phyloP scores from a whole-genome alignment of 2,113 vertebrate species.

The Alectura lathami region DNA sequence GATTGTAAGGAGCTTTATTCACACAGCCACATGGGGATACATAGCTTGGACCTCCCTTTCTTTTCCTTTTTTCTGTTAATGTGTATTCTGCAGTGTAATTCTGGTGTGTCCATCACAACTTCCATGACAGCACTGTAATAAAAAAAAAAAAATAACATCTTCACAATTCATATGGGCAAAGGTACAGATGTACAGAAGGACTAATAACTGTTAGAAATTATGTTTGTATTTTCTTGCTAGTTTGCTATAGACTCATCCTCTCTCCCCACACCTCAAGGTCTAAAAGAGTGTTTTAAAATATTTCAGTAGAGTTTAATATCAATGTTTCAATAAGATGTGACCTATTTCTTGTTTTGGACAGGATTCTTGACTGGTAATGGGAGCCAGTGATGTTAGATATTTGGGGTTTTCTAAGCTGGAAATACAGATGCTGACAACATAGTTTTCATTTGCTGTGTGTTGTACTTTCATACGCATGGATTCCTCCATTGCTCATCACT shows the following conservation, averaged over 20 bases:
- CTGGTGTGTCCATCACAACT: neutral
- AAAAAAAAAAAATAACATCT: neutral
- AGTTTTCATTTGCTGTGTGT: neutral
- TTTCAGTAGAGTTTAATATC: neutral
- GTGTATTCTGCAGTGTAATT: neutral
- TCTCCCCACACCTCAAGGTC: neutral
- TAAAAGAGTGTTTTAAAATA: neutral
- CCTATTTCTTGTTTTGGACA: neutral
- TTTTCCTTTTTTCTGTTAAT: neutral
- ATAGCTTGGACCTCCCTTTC: neutral
- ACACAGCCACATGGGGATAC: neutral
- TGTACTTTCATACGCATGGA: neutral
- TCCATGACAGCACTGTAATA: neutral
- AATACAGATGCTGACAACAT: neutral
- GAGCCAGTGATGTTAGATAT: neutral
- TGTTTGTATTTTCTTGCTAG: neutral
- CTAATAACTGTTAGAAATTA: neutral
- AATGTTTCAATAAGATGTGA: neutral
- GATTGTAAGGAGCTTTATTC: neutral
- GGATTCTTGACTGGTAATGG: neutral
- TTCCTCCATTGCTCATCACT: accelerated
- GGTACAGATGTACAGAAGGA: neutral
- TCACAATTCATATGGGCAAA: neutral
- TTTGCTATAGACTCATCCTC: neutral
- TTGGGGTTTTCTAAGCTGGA: neutral